Conservation (phyloP, 2,113 vertebrate species). For the Chauna torquata region DNA sequence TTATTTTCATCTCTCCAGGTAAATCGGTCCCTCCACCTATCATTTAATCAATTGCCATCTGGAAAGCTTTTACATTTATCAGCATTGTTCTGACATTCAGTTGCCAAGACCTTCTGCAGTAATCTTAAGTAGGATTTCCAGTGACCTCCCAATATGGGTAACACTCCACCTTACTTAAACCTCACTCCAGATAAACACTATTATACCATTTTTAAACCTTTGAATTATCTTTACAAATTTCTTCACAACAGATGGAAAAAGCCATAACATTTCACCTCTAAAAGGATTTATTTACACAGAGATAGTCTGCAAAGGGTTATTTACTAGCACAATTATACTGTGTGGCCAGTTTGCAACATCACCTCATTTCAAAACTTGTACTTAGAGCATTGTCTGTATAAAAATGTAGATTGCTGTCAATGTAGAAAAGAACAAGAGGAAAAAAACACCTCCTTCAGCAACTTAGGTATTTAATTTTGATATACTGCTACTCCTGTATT, state of each 20-base stretch:
- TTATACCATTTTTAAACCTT: background rate
- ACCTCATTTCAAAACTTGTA: background rate
- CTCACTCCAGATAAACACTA: background rate
- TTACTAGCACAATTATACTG: background rate
- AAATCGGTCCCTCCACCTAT: background rate
- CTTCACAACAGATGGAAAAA: background rate
- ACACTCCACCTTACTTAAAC: background rate
- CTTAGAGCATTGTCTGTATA: background rate
- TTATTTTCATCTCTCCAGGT: background rate
- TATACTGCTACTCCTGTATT: background rate
- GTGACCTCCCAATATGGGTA: background rate
- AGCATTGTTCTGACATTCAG: background rate
- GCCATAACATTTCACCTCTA: background rate
- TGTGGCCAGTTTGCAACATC: background rate
- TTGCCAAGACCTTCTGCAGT: background rate
- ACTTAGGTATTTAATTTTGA: background rate
- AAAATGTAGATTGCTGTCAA: background rate
- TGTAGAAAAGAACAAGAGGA: background rate
- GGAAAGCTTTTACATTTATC: background rate
- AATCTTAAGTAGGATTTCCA: background rate
- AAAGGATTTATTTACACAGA: background rate
- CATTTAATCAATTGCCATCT: background rate
- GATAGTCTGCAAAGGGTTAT: background rate
- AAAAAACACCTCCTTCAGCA: background rate
- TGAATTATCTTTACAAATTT: background rate